Percentiles rank a stretch among this genome's conserved stretches.
Conservation (phyloP, 2,888 invertebrate genomes). For the Mylabris sibirica region DNA sequence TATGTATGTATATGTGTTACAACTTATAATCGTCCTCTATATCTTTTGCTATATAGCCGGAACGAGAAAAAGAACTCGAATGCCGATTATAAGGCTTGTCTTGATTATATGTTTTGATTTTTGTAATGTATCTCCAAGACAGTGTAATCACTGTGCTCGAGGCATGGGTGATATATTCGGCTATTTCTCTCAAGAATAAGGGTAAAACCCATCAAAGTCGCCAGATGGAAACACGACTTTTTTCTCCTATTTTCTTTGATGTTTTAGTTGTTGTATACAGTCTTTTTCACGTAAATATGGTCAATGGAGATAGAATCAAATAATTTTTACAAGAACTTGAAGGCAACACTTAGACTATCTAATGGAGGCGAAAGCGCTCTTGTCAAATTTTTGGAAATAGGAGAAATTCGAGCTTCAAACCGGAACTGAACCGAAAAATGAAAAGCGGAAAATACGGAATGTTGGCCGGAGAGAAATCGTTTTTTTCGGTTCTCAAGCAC, state of each 20-base stretch:
- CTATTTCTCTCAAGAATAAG: constrained; percentile 38
- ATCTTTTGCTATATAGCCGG: constrained; percentile 11
- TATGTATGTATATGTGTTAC: neutral
- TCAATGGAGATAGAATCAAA: too few relatives aligned
- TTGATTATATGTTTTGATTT: constrained; percentile 59
- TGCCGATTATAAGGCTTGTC: constrained; percentile 52
- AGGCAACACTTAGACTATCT: too few relatives aligned
- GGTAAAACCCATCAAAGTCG: constrained; percentile 12
- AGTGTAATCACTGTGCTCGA: constrained; percentile 57
- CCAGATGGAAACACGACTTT: constrained; percentile 4
- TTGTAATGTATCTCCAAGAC: constrained; percentile 60
- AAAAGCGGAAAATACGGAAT: too few relatives aligned
- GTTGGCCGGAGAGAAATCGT: too few relatives aligned
- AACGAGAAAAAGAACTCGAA: constrained; percentile 24
- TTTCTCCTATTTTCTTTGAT: neutral
- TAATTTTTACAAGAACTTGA: too few relatives aligned
- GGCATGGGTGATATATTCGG: constrained; percentile 57
- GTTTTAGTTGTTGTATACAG: too few relatives aligned
- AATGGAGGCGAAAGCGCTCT: too few relatives aligned
- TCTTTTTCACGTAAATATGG: too few relatives aligned
- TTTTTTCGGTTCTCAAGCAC: too few relatives aligned
- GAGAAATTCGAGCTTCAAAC: too few relatives aligned
- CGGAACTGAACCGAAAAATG: too few relatives aligned
- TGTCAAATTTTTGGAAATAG: too few relatives aligned
- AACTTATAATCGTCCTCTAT: neutral